phyloP scores from a whole-genome alignment of 2,797 vertebrate genomes.

The Microchirus variegatus region DNA sequence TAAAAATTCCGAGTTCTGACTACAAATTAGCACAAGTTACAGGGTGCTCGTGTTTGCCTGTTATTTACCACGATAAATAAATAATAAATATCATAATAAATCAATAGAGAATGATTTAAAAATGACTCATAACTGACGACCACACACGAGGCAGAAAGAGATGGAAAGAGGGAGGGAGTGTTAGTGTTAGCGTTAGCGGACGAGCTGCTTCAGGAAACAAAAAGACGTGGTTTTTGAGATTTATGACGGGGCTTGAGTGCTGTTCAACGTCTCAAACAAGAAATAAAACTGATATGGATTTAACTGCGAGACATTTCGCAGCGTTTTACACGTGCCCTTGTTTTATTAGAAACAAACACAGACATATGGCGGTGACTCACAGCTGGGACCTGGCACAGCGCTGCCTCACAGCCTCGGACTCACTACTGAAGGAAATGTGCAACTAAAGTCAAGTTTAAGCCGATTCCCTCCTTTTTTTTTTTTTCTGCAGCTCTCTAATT shows the following conservation, averaged over 20 bases:
- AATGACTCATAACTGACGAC: too few relatives aligned
- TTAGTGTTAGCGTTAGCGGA: constrained; percentile 4
- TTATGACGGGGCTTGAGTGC: too few relatives aligned
- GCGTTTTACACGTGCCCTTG: constrained; percentile 68
- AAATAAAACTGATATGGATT: constrained; percentile 43
- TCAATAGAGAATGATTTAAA: too few relatives aligned
- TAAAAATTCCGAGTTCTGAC: too few relatives aligned
- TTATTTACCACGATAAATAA: too few relatives aligned
- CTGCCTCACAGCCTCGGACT: constrained; percentile 59
- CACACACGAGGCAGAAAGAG: constrained; percentile 2
- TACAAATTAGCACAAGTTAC: too few relatives aligned
- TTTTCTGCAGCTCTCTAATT: constrained; percentile 77
- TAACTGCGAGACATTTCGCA: constrained; percentile 57
- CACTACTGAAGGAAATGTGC: constrained; percentile 70
- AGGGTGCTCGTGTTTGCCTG: too few relatives aligned
- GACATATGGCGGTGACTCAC: constrained; percentile 63
- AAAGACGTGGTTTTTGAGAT: too few relatives aligned
- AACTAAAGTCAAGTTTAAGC: constrained; percentile 66
- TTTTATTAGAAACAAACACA: constrained; percentile 69
- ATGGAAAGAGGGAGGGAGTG: constrained; percentile 35
- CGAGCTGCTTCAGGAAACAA: too few relatives aligned
- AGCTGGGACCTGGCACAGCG: constrained; percentile 59
- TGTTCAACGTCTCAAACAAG: too few relatives aligned
- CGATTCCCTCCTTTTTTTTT: too few relatives aligned
- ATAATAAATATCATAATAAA: too few relatives aligned